These are phyloP conservation scores for Herpailurus yagouaroundi DNA, from an alignment of 2,113 vertebrate genomes.

Conservation along the genomic window DNA sequence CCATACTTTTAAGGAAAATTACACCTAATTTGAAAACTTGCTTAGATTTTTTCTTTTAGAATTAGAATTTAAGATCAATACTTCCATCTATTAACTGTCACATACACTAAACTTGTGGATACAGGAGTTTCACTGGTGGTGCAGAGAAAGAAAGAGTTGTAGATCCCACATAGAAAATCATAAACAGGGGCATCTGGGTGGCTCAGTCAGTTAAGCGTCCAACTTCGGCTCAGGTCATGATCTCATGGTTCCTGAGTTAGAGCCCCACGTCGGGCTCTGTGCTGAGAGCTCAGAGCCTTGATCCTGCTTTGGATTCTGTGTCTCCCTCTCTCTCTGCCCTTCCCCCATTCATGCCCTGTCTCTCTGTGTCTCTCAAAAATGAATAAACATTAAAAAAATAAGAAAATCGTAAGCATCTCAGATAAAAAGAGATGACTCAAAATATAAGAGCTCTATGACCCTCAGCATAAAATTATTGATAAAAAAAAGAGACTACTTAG, in stretches of 20 bases:
- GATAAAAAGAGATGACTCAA: not conserved
- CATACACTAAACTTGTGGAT: not conserved
- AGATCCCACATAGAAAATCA: not conserved
- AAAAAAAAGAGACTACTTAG: not conserved
- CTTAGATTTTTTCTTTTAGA: not conserved
- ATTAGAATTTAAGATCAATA: not conserved
- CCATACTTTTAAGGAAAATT: not conserved
- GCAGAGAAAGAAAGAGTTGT: not conserved
- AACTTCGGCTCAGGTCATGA: too few relatives aligned
- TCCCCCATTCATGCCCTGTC: too few relatives aligned
- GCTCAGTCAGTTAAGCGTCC: too few relatives aligned
- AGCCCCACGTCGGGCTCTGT: too few relatives aligned
- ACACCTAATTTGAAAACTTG: not conserved
- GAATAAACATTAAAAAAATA: too few relatives aligned
- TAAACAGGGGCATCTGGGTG: too few relatives aligned
- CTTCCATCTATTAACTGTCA: not conserved
- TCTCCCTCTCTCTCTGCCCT: too few relatives aligned
- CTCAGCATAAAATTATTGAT: not conserved
- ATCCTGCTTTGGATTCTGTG: too few relatives aligned
- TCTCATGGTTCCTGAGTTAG: too few relatives aligned
- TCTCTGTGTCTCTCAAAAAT: too few relatives aligned
- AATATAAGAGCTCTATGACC: not conserved
- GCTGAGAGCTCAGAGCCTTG: too few relatives aligned
- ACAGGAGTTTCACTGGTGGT: not conserved
- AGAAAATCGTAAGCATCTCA: not conserved